Conservation (phyloP, 1,140 invertebrate species). For the Dendrolimus kikuchii region DNA sequence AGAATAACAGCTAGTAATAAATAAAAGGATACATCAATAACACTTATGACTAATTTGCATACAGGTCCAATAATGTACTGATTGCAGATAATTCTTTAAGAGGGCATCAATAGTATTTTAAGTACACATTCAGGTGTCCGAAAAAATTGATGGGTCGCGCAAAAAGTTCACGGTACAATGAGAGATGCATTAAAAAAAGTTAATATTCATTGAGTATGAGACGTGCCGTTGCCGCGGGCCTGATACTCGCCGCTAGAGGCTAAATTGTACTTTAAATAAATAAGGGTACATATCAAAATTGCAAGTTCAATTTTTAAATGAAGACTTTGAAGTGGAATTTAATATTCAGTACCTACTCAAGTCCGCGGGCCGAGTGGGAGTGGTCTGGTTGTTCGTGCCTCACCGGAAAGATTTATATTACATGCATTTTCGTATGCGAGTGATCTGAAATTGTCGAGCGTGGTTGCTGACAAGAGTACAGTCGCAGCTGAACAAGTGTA, state of each 20-base stretch:
- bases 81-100: slow-evolving; percentile 44
- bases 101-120: slow-evolving; percentile 42
- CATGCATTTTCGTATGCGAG: slow-evolving; percentile 63
- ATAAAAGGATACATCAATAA: slow-evolving; percentile 15
- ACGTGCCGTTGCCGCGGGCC: slow-evolving; percentile 25
- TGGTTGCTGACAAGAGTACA: slow-evolving; percentile 23
- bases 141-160: slow-evolving; percentile 60
- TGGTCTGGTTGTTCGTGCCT: slow-evolving; percentile 58
- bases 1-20: not conserved
- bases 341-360: slow-evolving; percentile 57
- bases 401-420: slow-evolving; percentile 72
- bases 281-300: slow-evolving; percentile 52
- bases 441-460: slow-evolving; percentile 66
- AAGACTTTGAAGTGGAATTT: slow-evolving; percentile 67
- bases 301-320: slow-evolving; percentile 46
- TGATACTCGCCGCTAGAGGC: slow-evolving; percentile 3
- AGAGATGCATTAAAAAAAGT: slow-evolving; percentile 65
- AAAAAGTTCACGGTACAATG: slow-evolving; percentile 54
- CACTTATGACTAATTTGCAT: slow-evolving; percentile 28
- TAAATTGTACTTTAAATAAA: slow-evolving; percentile 33
- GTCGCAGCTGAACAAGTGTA: slow-evolving; percentile 1
- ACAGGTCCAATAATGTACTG: slow-evolving; percentile 34
- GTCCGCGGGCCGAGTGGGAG: slow-evolving; percentile 59
- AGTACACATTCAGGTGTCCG: slow-evolving; percentile 56
- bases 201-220: slow-evolving; percentile 59